phyloP scores from a whole-genome alignment of 2,888 invertebrate genomes.

The Mallateleia sp. region DNA sequence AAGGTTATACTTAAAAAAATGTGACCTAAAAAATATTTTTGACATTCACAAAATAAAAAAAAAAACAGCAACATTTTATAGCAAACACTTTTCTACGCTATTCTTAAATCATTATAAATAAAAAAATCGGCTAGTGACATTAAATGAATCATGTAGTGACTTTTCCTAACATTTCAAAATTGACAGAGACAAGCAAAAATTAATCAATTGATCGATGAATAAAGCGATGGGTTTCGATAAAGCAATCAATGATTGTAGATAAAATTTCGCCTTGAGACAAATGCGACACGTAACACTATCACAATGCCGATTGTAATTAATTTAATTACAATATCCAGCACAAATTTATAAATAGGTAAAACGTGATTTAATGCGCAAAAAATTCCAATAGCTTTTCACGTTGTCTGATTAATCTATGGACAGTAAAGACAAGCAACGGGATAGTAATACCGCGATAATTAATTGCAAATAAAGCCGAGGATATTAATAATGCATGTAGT shows the following conservation, averaged over 20 bases:
- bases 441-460: conserved; percentile 75
- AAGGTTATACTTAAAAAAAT: no score
- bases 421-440: conserved; percentile 72
- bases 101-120: no score
- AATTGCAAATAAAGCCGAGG: conserved; percentile 76
- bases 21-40: no score
- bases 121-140: not conserved
- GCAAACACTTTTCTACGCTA: no score
- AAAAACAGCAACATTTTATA: no score
- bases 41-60: no score
- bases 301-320: conserved; percentile 77
- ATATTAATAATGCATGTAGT: conserved; percentile 68
- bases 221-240: conserved; percentile 54
- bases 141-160: not conserved
- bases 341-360: conserved; percentile 79
- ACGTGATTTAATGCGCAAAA: conserved; percentile 77
- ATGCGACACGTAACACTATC: conserved; percentile 78
- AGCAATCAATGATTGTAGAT: conserved; percentile 51
- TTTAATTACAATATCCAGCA: conserved; percentile 76
- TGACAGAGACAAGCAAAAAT: not conserved
- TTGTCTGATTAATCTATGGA: conserved; percentile 77
- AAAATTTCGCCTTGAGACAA: conserved; percentile 77
- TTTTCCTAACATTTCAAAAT: conserved; percentile 7
- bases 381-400: conserved; percentile 75
- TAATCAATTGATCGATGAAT: not conserved